Conservation (phyloP, 2,113 vertebrate species). For the Aegotheles bennettii region DNA sequence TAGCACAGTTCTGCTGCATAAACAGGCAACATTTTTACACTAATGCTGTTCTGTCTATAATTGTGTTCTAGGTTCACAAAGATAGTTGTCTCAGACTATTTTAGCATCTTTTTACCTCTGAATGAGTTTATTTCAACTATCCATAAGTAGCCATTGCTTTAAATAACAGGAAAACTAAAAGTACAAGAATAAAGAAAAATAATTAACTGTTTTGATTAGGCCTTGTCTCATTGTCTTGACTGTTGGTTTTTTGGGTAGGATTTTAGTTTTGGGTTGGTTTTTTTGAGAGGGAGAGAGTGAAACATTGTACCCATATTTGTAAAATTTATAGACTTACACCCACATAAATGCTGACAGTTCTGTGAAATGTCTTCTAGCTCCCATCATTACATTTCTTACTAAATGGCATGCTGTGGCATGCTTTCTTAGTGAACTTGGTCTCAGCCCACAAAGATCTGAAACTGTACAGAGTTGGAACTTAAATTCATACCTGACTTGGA, state of each 20-base stretch:
- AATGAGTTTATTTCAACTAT: background rate
- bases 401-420: background rate
- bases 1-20: background rate
- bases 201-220: background rate
- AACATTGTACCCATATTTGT: background rate
- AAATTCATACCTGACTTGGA: background rate
- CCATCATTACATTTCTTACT: background rate
- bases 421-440: background rate
- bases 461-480: background rate
- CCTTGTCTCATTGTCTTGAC: background rate
- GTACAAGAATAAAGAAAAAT: background rate
- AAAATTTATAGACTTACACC: background rate
- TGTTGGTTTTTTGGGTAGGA: background rate
- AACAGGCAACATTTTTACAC: background rate
- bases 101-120: background rate
- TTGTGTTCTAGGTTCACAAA: background rate
- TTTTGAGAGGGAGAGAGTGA: background rate
- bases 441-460: background rate
- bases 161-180: background rate
- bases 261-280: background rate
- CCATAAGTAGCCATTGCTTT: background rate
- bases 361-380: background rate
- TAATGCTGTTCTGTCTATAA: background rate
- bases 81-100: background rate
- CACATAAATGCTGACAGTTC: background rate